Evolutionary conservation across 2,888 invertebrate genomes (phyloP), one percentile per base, ranked within the genome.

Genomic region (Meloe dianella): DNA sequence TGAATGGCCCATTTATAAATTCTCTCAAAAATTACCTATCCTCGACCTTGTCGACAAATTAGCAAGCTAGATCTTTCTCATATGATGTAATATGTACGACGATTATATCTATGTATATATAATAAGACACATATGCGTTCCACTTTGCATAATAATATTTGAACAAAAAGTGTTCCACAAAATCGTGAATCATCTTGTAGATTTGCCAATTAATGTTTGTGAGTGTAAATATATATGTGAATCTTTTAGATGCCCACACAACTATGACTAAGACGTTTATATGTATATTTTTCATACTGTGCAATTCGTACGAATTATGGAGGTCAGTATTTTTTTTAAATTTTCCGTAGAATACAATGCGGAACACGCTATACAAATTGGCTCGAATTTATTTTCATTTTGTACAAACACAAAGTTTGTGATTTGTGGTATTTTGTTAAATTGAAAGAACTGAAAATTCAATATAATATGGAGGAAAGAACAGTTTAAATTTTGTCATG

Each of bases 321-420:
- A 72, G 71, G 72, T 73, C 71, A 68, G 68, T 65, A 63, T 64
- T 71, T 69, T 69, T 71, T 71, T 68, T 68, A 73, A 70, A 67
- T 70, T 69, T 57, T 38, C 29, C n/a, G n/a, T n/a, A n/a, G n/a
- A n/a, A 38, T 54, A 66, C 63, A 60, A 63, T 63, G 62, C 61
- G 63, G 64, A 67, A 67, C 41, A 54, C 12, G 24, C 12, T 57
- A 61, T 64, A 67, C 67, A 67, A 67, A 67, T 67, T 63, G 62
- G 61, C 61, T 62, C 61, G 56, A 67, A 67, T 67, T 67, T 64
- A 67, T 67, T 61, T 60, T 60, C 63, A 57, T 59, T 61, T 57
- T 61, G 24, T 24, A 54, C 24, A 51, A 51, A 54, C 22, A 24
- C 54, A 14, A 14, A 54, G 12, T 54, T 54, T 54, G 24, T 24